phyloP scores from a whole-genome alignment of 1,140 invertebrate species.

The Drosophila azteca region DNA sequence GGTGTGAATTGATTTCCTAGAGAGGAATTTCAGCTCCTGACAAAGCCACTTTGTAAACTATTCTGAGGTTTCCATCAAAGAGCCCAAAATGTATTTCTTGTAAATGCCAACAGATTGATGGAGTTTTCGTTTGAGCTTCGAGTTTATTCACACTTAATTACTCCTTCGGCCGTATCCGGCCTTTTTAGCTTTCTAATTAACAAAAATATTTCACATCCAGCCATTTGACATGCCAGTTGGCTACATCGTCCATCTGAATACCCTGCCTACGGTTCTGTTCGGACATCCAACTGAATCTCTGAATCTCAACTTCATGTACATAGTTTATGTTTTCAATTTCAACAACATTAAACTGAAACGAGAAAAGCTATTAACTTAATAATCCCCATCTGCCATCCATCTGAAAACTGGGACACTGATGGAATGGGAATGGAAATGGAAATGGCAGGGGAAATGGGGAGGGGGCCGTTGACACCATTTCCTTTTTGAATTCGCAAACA shows the following conservation, averaged over 20 bases:
- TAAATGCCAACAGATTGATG: too few relatives aligned
- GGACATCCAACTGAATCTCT: background rate
- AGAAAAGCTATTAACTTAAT: slow-evolving; percentile 48
- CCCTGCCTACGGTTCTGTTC: too few relatives aligned
- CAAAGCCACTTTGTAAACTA: too few relatives aligned
- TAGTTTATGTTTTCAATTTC: slow-evolving; percentile 54
- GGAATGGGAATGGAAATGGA: slow-evolving; percentile 1
- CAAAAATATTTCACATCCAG: slow-evolving; percentile 26
- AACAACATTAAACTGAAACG: slow-evolving; percentile 37
- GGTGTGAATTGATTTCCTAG: background rate
- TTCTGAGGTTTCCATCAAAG: too few relatives aligned
- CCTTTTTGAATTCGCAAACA: slow-evolving; percentile 77
- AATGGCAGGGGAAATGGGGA: slow-evolving; percentile 5
- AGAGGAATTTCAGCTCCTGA: too few relatives aligned
- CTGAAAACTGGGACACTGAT: slow-evolving; percentile 5
- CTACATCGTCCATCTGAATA: background rate
- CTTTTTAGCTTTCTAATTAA: slow-evolving; percentile 16
- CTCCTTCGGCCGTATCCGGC: slow-evolving; percentile 4
- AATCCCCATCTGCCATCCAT: slow-evolving; percentile 30
- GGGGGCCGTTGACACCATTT: slow-evolving; percentile 60
- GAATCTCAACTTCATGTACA: background rate
- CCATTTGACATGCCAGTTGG: slow-evolving; percentile 17
- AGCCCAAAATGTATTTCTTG: too few relatives aligned
- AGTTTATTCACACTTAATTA: slow-evolving; percentile 2
- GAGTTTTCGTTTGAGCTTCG: too few relatives aligned